These are phyloP conservation scores for Limnephilus lunatus DNA, from an alignment of 2,888 invertebrate species.

Conservation along the genomic window DNA sequence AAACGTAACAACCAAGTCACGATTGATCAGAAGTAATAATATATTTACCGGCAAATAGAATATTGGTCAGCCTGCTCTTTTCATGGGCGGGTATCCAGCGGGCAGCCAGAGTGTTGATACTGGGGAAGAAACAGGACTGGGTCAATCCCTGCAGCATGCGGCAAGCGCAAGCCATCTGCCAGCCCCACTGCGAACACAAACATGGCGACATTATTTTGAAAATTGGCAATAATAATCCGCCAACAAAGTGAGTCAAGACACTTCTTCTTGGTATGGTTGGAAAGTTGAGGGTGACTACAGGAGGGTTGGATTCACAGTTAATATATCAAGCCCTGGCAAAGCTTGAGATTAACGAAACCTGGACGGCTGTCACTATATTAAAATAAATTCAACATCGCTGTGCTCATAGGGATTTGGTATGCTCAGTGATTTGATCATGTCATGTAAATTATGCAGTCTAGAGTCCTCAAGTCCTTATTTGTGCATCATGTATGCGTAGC, in stretches of 20 bases:
- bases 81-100: too few relatives aligned
- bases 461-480: neutral
- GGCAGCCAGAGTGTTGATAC: slow-evolving; percentile 70
- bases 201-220: slow-evolving; percentile 29
- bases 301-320: too few relatives aligned
- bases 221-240: neutral
- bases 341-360: too few relatives aligned
- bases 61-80: neutral
- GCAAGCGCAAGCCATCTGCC: slow-evolving; percentile 74
- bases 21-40: neutral
- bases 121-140: slow-evolving; percentile 82
- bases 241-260: neutral
- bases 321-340: too few relatives aligned
- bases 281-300: too few relatives aligned
- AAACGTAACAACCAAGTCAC: too few relatives aligned
- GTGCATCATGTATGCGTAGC: neutral
- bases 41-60: neutral
- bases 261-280: neutral
- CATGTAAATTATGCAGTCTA: neutral
- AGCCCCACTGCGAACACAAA: neutral
- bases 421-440: neutral
- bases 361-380: too few relatives aligned
- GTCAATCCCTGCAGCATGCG: slow-evolving; percentile 82
- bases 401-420: neutral
- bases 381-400: neutral